Evolutionary conservation across 2,888 invertebrate species (phyloP), one percentile per base, ranked within the genome.

Genomic region (Cerastoderma edule): DNA sequence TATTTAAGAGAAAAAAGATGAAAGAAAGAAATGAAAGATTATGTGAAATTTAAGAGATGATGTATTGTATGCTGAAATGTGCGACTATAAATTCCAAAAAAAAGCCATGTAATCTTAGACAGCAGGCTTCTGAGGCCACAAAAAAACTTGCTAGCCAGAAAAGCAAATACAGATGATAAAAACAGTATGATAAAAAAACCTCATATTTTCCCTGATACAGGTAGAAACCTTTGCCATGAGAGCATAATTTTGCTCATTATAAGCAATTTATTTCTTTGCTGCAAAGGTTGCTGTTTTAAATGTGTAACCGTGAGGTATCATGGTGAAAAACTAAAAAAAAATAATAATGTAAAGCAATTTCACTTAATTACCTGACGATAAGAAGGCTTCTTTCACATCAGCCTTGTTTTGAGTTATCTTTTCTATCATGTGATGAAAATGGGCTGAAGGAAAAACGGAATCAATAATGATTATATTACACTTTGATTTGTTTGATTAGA

Each of bases 401-500:
- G 85, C 83, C 56, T 88, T 85, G 35, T 90, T 91, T 33, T 89
- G 88, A 60, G 89, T 91, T 3, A 97, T 93, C 89, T 95, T 95
- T 92, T 98, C 98, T 83, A 95, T 94, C 92, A 98, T 95, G 89
- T 98, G 98, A 94, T 98, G 98, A 89, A 98, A 95, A 94, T 98
- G 98, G 66, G 98, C 98, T 95, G 93, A 80, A 94, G 94, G 1
- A 30, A 39, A 27, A 54, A 53, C 24, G 8, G 10, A 64, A 3
- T 13, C 13, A 19, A 33, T 10, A 16, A 48, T 48, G 24, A 48
- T 8, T 48, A 48, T 8, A 13, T 13, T n/a, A n/a, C n/a, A n/a
- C n/a, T 44, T 13, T 10, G 10, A 44, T 44, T 13, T 44, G 19
- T 19, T 13, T 10, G 10, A 44, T 44, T 13, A 44, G 10, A 44